Percentiles rank a stretch among this genome's conserved stretches.
These are phyloP conservation scores for Dreissena polymorpha DNA, from an alignment of 1,140 invertebrate species.

Conservation along the genomic window DNA sequence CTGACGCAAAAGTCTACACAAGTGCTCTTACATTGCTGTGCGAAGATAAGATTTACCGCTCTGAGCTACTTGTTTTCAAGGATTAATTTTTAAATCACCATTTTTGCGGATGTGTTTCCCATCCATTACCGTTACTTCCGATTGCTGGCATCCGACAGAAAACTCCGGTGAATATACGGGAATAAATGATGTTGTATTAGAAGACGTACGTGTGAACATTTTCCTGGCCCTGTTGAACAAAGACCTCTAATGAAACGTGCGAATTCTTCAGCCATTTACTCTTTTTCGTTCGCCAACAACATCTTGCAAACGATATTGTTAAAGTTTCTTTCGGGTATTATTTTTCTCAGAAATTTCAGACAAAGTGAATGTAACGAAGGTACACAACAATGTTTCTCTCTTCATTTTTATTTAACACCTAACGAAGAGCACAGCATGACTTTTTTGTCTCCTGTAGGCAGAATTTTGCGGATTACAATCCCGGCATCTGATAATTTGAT, in stretches of 20 bases:
- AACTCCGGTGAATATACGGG: conserved; percentile 9
- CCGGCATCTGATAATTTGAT: neutral
- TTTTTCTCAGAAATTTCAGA: neutral
- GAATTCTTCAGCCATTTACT: neutral
- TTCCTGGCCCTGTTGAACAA: neutral
- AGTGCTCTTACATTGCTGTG: neutral
- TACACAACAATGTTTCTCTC: neutral
- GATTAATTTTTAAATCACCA: neutral
- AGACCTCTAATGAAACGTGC: neutral
- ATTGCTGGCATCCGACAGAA: neutral
- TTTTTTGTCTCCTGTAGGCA: conserved; percentile 7
- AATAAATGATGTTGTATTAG: neutral
- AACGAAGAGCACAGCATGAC: neutral
- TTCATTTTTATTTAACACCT: neutral
- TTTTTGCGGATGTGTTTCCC: conserved; percentile 17
- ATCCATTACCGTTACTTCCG: conserved; percentile 1
- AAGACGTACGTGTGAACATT: neutral
- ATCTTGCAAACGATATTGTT: neutral
- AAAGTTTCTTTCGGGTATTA: conserved; percentile 19
- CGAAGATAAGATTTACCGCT: neutral
- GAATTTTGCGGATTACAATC: neutral
- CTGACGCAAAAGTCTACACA: no score
- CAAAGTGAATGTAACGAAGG: neutral
- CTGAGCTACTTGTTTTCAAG: conserved; percentile 6
- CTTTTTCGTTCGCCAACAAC: neutral